These are phyloP conservation scores for Python bivittatus DNA, from an alignment of 2,113 vertebrate genomes.

Conservation along the genomic window DNA sequence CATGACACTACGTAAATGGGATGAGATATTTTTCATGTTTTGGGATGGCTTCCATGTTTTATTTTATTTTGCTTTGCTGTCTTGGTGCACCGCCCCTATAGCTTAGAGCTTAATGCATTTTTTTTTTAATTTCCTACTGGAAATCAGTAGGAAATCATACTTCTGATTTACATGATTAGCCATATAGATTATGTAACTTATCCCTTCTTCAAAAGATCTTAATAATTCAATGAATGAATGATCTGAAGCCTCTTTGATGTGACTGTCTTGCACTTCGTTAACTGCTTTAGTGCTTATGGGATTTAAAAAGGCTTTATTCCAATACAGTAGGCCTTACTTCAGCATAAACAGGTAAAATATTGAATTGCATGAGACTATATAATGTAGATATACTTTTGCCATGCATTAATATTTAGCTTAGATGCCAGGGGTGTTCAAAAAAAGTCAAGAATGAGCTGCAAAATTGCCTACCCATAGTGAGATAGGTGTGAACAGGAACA, in stretches of 20 bases:
- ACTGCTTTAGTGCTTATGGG: not conserved
- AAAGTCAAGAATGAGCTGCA: no score
- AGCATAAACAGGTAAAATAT: no score
- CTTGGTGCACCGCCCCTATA: not conserved
- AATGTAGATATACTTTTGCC: not conserved
- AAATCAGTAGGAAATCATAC: no score
- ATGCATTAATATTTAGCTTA: no score
- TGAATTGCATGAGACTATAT: not conserved
- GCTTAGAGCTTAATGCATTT: not conserved
- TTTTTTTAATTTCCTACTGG: not conserved
- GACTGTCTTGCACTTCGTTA: constrained; percentile 48
- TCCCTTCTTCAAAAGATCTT: constrained; percentile 1
- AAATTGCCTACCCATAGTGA: not conserved
- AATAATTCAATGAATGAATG: constrained; percentile 38
- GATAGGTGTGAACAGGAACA: not conserved
- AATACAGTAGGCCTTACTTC: not conserved
- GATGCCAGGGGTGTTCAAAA: no score
- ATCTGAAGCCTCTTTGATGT: constrained; percentile 44
- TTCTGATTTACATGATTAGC: no score
- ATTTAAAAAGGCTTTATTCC: not conserved
- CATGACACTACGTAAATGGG: not conserved
- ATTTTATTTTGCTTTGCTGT: not conserved
- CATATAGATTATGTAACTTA: not conserved
- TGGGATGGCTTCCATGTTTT: not conserved
- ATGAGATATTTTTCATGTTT: not conserved